Evolutionary conservation across 2,888 invertebrate genomes (phyloP), one percentile per base, ranked within the genome.

Genomic region (Eristalinus aeneus): DNA sequence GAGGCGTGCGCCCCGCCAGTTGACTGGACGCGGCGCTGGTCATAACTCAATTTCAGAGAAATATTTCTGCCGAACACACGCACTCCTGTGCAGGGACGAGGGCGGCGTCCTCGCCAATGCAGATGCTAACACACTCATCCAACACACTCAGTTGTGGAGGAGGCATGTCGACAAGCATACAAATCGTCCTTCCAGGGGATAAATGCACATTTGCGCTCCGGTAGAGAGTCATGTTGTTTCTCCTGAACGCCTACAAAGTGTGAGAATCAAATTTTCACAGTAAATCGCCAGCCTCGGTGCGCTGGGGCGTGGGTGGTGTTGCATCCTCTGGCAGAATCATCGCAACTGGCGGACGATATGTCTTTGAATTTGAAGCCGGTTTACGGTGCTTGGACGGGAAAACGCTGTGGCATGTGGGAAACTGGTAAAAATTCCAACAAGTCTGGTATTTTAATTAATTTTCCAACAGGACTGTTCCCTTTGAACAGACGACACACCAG

Each of bases 21-120:
- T n/a, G n/a, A n/a, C 23, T 36, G 61, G 20, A 32, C 32, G 31
- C n/a, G 36, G 53, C 34, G 11, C 20, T 58, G 61, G 9, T 23
- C 77, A 77, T 82, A 82, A 82, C 46, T 77, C 72, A 82, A 82
- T 82, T 82, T 77, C 16, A 32, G 56, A 56, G 72, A 20, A 61
- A 82, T 72, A 61, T 63, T 54, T 64, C 34, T 11, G 1, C 23
- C 11, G 1, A n/a, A 31, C 65, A 60, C 67, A 32, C 58, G 56
- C 65, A 39, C 65, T 36, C 20, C 20, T 16, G 16, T 34, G 11
- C 12, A 69, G 63, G 63, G 54, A 61, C 54, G n/a, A 36, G 68
- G 2, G 61, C 61, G 10, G 34, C 34, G 67, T 76, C 76, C 76
- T 63, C 63, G 76, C 54, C 11, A 6, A 8, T 11, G 16, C 16